These are phyloP conservation scores for Sinosuthora webbiana DNA, from an alignment of 2,113 vertebrate genomes.

Conservation along the genomic window DNA sequence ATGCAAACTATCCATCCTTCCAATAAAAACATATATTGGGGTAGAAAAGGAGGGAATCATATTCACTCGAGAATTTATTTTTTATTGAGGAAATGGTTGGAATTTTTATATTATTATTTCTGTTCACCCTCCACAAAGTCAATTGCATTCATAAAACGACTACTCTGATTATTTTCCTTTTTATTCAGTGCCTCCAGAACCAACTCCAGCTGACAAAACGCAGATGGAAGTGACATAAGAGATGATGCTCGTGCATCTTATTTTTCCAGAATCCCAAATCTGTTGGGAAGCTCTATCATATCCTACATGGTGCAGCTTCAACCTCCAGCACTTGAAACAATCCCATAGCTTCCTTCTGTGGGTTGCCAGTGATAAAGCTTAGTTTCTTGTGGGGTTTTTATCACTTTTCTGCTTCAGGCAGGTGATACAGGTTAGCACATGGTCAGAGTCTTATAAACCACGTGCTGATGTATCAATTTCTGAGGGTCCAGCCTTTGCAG, in stretches of 20 bases:
- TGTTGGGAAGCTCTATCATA: not conserved
- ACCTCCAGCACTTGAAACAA: not conserved
- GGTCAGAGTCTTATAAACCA: no score
- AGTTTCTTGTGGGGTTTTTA: not conserved
- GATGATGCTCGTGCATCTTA: rapidly evolving
- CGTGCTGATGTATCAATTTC: no score
- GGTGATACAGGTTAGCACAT: no score
- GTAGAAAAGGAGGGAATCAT: not conserved
- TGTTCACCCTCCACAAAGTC: not conserved
- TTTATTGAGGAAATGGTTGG: not conserved
- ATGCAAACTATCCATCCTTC: not conserved
- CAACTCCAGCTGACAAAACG: not conserved
- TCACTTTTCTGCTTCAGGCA: not conserved
- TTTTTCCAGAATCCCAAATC: not conserved
- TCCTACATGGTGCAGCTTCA: not conserved
- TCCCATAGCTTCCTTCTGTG: rapidly evolving
- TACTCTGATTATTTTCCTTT: not conserved
- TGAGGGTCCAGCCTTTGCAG: no score
- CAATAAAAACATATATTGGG: not conserved
- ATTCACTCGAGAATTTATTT: not conserved
- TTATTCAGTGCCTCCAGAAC: not conserved
- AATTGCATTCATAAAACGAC: not conserved
- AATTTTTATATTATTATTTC: not conserved
- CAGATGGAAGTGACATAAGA: not conserved
- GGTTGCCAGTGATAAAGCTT: not conserved